These are phyloP conservation scores for Apis florea DNA, from an alignment of 1,140 invertebrate species.

Conservation along the genomic window DNA sequence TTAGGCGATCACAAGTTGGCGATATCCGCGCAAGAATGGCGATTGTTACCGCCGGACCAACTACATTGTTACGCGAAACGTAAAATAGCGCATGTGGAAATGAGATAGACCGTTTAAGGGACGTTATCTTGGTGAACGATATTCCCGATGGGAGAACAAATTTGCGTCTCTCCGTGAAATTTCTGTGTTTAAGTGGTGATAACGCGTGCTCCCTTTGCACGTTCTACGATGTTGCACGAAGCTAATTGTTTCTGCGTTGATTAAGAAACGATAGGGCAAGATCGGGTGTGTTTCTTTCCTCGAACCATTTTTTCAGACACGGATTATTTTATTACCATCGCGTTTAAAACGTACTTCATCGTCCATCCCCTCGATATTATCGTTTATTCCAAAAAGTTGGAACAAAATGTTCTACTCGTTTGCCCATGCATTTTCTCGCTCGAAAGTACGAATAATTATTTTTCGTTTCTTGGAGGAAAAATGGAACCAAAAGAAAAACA, in stretches of 20 bases:
- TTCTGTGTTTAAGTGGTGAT: neutral
- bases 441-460: too few species aligned
- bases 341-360: too few species aligned
- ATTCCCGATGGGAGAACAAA: conserved; percentile 10
- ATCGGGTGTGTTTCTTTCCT: too few species aligned
- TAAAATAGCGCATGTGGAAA: neutral
- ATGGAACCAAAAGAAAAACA: neutral
- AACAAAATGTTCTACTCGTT: too few species aligned
- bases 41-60: neutral
- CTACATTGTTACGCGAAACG: neutral
- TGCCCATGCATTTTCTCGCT: too few species aligned
- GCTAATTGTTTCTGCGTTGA: conserved; percentile 6
- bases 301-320: too few species aligned
- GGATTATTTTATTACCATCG: neutral
- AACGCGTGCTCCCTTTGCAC: too few species aligned
- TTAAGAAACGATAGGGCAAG: neutral
- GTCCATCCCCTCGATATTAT: too few species aligned
- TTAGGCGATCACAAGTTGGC: too few species aligned
- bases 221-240: neutral
- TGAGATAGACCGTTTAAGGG: neutral
- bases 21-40: neutral
- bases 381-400: too few species aligned
- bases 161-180: conserved; percentile 9
- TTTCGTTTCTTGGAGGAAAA: too few species aligned
- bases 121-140: conserved; percentile 8